Evolutionary conservation across 1,140 invertebrate genomes (phyloP), one percentile per base, ranked within the genome.

Genomic region (Drosophila kohkoa): DNA sequence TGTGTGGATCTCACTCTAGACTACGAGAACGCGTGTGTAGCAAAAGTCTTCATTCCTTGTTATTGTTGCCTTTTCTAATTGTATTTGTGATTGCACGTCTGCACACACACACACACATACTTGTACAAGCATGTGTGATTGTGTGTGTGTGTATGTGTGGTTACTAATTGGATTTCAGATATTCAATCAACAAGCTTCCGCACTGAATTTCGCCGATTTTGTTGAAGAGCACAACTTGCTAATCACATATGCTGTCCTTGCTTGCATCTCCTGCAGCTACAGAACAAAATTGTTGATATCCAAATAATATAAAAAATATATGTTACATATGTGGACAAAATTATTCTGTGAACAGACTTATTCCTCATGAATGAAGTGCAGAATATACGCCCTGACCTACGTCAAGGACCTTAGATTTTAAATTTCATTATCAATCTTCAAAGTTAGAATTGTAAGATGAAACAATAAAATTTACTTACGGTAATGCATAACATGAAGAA

Each of bases 151-250:
- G 25, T 63, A 25, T 69, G 51, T 72, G 67, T 72, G 62, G 67
- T 59, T 67, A 70, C 76, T 79, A 87, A 87, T 86, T 86, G 82
- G 82, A 87, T 82, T 86, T 63, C 78, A 68, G 59, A 70, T 80
- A 82, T 76, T 59, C 63, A 83, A 82, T 76, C 79, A 77, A 63
- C 69, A 74, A 70, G 65, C 32, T 77, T 74, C 65, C 73, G 68
- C 76, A 46, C 45, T 81, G 74, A 75, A 71, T 85, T 77, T 67
- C 32, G 16, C 15, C 32, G 48, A 28, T 28, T 60, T 66, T 54
- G 11, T 16, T 15, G 11, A 59, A 13, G 20, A 48, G 38, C 38
- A 8, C 43, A 51, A 8, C n/a, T 52, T 8, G 28, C 35, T 52
- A 25, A 25, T 3, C 3, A 25, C 20, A 25, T 4, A 2, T 52